Evolutionary conservation across 2,797 vertebrate genomes (phyloP).

Genomic region (Cossypha dichroa): DNA sequence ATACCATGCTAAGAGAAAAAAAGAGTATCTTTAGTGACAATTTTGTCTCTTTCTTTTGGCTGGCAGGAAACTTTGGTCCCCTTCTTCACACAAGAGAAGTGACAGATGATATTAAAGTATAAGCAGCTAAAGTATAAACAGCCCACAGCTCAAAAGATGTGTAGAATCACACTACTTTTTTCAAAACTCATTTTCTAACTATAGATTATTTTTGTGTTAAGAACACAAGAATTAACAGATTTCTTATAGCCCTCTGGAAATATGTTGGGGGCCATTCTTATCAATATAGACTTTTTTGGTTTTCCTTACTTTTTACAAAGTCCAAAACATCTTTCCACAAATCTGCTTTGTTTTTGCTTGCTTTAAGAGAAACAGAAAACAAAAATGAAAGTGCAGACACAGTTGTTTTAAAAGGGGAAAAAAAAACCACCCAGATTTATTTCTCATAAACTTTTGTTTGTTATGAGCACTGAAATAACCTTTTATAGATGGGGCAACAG

Average conservation of each 20-base stretch:
- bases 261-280: neutral
- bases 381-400: neutral
- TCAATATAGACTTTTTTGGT: neutral
- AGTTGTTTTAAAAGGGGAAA: neutral
- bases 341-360: conserved; percentile 44
- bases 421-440: neutral
- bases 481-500: rapidly evolving
- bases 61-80: neutral
- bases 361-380: neutral
- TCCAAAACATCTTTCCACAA: neutral
- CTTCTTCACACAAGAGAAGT: neutral
- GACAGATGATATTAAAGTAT: neutral
- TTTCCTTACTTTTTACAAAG: neutral
- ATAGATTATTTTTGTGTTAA: neutral
- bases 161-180: neutral
- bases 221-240: neutral
- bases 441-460: neutral
- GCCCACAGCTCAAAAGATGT: neutral
- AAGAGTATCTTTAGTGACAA: neutral
- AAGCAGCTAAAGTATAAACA: neutral
- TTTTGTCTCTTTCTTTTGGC: neutral
- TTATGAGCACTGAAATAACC: conserved; percentile 4
- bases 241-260: neutral
- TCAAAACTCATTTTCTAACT: neutral
- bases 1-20: neutral